Conservation (phyloP, 2,113 vertebrate species). For the Chaetorhynchus papuensis region DNA sequence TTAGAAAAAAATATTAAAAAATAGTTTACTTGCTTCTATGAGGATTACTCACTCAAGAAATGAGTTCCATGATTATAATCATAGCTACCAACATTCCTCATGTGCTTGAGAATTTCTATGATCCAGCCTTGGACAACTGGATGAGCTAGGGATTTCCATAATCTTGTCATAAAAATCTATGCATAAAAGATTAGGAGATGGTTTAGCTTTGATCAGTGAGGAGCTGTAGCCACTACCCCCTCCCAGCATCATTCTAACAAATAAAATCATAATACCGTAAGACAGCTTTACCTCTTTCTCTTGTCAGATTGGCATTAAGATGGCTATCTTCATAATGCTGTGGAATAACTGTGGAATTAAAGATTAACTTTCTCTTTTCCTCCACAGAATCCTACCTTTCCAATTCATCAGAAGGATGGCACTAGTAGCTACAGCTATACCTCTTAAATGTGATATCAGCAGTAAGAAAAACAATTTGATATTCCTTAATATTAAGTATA, state of each 20-base stretch:
- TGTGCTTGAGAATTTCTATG: neutral
- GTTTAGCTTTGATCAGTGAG: neutral
- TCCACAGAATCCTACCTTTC: neutral
- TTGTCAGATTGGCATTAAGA: slow-evolving; percentile 38
- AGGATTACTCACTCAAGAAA: slow-evolving; percentile 7
- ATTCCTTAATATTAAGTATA: neutral
- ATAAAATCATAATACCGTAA: neutral
- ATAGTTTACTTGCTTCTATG: neutral
- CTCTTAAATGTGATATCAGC: neutral
- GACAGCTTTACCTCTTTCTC: slow-evolving; percentile 20
- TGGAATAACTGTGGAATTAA: slow-evolving; percentile 23
- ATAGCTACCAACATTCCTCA: neutral
- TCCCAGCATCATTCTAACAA: neutral
- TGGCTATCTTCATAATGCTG: neutral
- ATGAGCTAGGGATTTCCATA: slow-evolving; percentile 45
- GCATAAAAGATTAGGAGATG: slow-evolving; percentile 32
- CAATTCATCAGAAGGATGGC: neutral
- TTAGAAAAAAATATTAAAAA: neutral
- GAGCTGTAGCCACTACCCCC: neutral
- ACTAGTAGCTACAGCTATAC: neutral
- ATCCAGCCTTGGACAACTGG: slow-evolving; percentile 14
- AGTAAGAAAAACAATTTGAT: neutral
- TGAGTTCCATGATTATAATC: neutral
- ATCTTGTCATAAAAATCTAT: slow-evolving; percentile 56
- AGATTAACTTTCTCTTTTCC: slow-evolving; percentile 26